Conservation (phyloP, 2,113 vertebrate genomes). For the Microcebus lehilahytsara region DNA sequence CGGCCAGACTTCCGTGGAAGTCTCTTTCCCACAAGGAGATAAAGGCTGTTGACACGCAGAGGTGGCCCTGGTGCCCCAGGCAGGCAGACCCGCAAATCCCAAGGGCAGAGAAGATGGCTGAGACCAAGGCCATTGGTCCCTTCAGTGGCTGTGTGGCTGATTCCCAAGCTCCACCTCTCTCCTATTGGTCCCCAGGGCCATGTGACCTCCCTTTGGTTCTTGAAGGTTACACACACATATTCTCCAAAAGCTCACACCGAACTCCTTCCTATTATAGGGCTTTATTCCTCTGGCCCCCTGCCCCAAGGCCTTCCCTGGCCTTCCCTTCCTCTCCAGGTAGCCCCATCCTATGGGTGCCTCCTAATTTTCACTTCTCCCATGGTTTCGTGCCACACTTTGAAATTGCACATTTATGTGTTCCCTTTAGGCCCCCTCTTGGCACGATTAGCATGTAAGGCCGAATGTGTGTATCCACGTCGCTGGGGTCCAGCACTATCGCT, state of each 20-base stretch:
- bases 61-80: neutral
- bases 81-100: neutral
- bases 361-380: neutral
- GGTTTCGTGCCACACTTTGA: neutral
- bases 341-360: neutral
- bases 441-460: neutral
- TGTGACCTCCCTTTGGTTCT: neutral
- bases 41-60: neutral
- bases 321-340: neutral
- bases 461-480: neutral
- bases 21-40: too few species aligned
- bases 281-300: neutral
- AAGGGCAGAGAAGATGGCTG: neutral
- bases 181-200: neutral
- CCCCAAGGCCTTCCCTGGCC: neutral
- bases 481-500: neutral
- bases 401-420: neutral
- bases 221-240: neutral
- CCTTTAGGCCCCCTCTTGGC: neutral
- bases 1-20: neutral
- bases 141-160: neutral
- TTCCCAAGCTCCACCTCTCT: neutral
- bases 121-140: neutral
- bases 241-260: neutral
- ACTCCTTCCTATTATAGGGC: neutral